Conservation (phyloP, 2,888 invertebrate species). For the Tenodera sinensis region DNA sequence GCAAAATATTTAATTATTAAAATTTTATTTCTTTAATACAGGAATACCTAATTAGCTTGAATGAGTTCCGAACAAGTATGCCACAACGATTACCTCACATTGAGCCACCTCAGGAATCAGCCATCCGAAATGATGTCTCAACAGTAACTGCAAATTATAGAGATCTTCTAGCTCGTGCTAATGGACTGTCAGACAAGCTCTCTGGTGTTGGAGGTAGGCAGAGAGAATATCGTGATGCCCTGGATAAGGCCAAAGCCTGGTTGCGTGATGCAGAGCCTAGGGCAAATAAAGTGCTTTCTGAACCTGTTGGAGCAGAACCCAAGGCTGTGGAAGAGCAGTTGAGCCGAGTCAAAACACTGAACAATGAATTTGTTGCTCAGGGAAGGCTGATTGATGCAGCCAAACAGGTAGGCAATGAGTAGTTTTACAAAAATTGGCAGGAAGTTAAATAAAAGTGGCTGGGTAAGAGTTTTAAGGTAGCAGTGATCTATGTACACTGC, state of each 20-base stretch:
- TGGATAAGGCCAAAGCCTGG: slow-evolving; percentile 80
- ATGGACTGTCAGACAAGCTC: slow-evolving; percentile 75
- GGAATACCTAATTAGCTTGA: slow-evolving; percentile 78
- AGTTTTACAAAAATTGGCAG: not conserved
- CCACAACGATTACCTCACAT: slow-evolving; percentile 80
- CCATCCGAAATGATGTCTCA: slow-evolving; percentile 74
- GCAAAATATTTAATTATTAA: too few relatives aligned
- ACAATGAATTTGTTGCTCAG: slow-evolving; percentile 83
- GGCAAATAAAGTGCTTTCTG: slow-evolving; percentile 70
- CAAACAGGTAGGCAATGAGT: slow-evolving; percentile 56
- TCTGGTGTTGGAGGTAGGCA: slow-evolving; percentile 75
- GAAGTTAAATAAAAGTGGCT: not conserved
- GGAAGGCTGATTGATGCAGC: slow-evolving; percentile 81
- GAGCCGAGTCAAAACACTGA: slow-evolving; percentile 74
- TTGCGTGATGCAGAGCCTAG: slow-evolving; percentile 74
- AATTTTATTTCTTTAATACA: slow-evolving; percentile 36
- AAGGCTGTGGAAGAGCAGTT: slow-evolving; percentile 84
- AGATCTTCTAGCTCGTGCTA: slow-evolving; percentile 78
- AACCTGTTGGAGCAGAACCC: slow-evolving; percentile 82
- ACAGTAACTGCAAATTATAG: slow-evolving; percentile 74
- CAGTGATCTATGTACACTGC: slow-evolving; percentile 25
- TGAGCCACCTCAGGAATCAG: slow-evolving; percentile 68
- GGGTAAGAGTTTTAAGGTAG: not conserved
- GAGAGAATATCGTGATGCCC: slow-evolving; percentile 74
- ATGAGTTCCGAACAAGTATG: slow-evolving; percentile 81